Evolutionary conservation across 2,113 vertebrate species (phyloP).

Genomic region (Siniperca chuatsi): DNA sequence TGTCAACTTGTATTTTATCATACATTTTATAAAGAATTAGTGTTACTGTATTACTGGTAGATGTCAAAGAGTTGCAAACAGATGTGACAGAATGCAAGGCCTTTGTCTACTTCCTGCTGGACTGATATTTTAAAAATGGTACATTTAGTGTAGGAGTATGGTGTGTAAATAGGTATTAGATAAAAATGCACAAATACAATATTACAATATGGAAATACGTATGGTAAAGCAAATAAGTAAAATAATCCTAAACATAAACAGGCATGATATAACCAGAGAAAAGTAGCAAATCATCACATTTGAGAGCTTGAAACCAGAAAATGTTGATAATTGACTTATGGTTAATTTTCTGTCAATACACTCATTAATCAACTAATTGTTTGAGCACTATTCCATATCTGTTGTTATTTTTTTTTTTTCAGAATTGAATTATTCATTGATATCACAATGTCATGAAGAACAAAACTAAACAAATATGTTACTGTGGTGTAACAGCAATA

Average conservation of each 20-base stretch:
- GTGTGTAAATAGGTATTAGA: not conserved
- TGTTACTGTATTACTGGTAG: not conserved
- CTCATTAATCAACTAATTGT: not conserved
- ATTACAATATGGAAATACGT: not conserved
- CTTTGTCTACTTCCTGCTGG: not conserved
- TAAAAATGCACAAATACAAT: not conserved
- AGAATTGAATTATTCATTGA: conserved; percentile 4
- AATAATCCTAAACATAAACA: not conserved
- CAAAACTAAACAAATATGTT: conserved; percentile 5
- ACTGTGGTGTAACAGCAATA: not conserved
- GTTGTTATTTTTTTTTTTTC: not conserved
- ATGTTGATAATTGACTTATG: too few relatives aligned
- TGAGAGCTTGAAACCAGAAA: too few relatives aligned
- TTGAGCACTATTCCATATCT: not conserved
- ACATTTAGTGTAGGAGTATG: not conserved
- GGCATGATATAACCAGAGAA: not conserved
- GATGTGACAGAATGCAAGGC: not conserved
- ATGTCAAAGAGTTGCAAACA: not conserved
- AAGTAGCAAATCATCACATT: not conserved
- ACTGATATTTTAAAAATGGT: not conserved
- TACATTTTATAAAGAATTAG: not conserved
- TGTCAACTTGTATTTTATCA: not conserved
- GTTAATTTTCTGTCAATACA: not conserved
- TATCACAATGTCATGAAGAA: not conserved
- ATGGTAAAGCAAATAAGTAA: not conserved